Conservation (phyloP, 1,140 invertebrate genomes). For the Tetramorium alpestre region DNA sequence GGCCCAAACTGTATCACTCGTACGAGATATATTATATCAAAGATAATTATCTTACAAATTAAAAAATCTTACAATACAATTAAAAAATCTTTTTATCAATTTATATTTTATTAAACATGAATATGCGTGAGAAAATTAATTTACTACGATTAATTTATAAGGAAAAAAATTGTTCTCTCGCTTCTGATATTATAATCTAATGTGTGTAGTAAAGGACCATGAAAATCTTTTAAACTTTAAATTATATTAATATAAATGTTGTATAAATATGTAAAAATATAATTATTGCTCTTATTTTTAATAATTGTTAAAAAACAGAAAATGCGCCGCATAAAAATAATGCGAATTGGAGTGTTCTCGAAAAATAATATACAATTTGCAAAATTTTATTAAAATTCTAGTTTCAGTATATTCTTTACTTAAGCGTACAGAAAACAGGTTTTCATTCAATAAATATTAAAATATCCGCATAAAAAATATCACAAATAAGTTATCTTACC, state of each 20-base stretch:
- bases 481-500: neutral
- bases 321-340: too few species aligned
- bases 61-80: neutral
- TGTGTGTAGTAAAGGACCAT: neutral
- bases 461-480: neutral
- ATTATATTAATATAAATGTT: neutral
- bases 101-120: conserved; percentile 3
- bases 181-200: neutral
- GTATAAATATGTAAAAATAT: too few species aligned
- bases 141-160: neutral
- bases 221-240: neutral
- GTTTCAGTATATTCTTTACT: neutral
- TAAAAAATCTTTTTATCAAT: neutral
- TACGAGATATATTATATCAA: neutral
- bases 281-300: too few species aligned
- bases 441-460: neutral
- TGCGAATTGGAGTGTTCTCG: too few species aligned
- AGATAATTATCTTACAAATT: neutral
- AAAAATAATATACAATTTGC: too few species aligned
- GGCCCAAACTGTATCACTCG: neutral
- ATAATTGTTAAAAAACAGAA: too few species aligned
- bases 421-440: neutral
- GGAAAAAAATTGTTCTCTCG: neutral
- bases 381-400: neutral
- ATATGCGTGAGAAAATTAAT: neutral